A percentile compares a stretch with the other conserved stretches of the same genome.
Conservation (phyloP, 2,888 invertebrate genomes). For the Tyria jacobaeae region DNA sequence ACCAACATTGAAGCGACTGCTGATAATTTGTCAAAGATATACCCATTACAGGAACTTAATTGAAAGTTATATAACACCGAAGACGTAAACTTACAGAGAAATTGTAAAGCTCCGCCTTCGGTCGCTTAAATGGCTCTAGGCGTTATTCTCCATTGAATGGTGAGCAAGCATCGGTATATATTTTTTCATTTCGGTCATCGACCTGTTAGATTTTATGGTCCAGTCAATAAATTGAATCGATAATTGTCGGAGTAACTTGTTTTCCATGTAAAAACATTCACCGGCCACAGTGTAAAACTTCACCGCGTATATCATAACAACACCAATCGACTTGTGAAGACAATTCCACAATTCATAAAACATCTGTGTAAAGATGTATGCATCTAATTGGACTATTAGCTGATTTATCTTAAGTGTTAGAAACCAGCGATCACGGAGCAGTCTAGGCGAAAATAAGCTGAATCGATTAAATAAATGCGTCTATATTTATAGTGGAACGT, state of each 20-base stretch:
- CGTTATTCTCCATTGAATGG: conserved; percentile 77
- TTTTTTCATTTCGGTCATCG: conserved; percentile 67
- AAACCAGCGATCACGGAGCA: conserved; percentile 42
- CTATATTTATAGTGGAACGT: conserved; percentile 20
- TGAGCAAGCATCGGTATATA: conserved; percentile 64
- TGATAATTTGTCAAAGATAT: conserved; percentile 71
- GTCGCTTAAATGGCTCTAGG: conserved; percentile 74
- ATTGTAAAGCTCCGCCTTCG: conserved; percentile 74
- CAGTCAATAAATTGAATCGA: conserved; percentile 77
- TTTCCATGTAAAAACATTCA: conserved; percentile 74
- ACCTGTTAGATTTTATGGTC: conserved; percentile 75
- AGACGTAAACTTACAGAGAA: conserved; percentile 72
- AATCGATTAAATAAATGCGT: conserved; percentile 36
- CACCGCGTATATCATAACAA: conserved; percentile 56
- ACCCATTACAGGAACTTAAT: conserved; percentile 69
- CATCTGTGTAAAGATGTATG: conserved; percentile 57
- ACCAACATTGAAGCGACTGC: conserved; percentile 63
- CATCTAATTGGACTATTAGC: conserved; percentile 61
- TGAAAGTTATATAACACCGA: conserved; percentile 76
- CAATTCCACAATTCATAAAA: conserved; percentile 58
- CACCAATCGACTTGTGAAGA: conserved; percentile 40
- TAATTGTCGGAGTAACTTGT: conserved; percentile 70
- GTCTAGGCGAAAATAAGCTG: conserved; percentile 48
- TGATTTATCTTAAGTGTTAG: conserved; percentile 57
- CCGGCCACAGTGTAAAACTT: conserved; percentile 67